These are phyloP conservation scores for Distichodus sexfasciatus DNA, from an alignment of 2,797 vertebrate species.

Conservation along the genomic window DNA sequence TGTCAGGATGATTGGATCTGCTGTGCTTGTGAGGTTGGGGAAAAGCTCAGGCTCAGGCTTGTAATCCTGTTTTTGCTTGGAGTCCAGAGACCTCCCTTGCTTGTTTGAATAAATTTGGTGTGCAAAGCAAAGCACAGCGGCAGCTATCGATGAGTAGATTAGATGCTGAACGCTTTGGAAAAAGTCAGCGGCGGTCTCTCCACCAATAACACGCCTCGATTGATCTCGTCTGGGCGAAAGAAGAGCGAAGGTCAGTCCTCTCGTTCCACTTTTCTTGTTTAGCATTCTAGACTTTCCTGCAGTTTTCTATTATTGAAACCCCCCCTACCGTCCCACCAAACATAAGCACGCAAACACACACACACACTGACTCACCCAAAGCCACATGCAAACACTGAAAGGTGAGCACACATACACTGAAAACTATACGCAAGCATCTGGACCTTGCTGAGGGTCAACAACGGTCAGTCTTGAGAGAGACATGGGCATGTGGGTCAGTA, in stretches of 20 bases:
- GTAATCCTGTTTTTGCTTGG: slow-evolving; percentile 54
- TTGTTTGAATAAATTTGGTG: slow-evolving; percentile 38
- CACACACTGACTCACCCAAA: not conserved
- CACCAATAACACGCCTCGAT: not conserved
- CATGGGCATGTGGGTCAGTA: slow-evolving; percentile 41
- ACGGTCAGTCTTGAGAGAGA: slow-evolving; percentile 29
- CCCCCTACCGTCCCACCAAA: too few species aligned
- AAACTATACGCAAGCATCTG: slow-evolving; percentile 20
- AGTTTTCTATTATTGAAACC: not conserved
- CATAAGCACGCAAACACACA: too few species aligned
- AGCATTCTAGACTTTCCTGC: not conserved
- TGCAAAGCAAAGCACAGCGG: slow-evolving; percentile 13
- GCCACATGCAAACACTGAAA: not conserved
- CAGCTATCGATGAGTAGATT: slow-evolving; percentile 38
- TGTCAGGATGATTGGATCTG: slow-evolving; percentile 52
- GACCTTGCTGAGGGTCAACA: slow-evolving; percentile 16
- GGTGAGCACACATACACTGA: not conserved
- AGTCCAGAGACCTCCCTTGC: slow-evolving; percentile 40
- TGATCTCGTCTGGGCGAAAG: slow-evolving; percentile 16
- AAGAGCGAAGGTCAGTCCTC: slow-evolving; percentile 10
- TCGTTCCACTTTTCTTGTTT: not conserved
- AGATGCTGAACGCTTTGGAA: slow-evolving; percentile 4
- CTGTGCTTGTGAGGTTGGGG: slow-evolving; percentile 20
- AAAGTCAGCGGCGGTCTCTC: not conserved
- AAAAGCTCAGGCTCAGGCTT: slow-evolving; percentile 22